Percentiles rank a stretch among this genome's conserved stretches.
Evolutionary conservation across 2,888 invertebrate genomes (phyloP).

Genomic region (Heliconius cydno): DNA sequence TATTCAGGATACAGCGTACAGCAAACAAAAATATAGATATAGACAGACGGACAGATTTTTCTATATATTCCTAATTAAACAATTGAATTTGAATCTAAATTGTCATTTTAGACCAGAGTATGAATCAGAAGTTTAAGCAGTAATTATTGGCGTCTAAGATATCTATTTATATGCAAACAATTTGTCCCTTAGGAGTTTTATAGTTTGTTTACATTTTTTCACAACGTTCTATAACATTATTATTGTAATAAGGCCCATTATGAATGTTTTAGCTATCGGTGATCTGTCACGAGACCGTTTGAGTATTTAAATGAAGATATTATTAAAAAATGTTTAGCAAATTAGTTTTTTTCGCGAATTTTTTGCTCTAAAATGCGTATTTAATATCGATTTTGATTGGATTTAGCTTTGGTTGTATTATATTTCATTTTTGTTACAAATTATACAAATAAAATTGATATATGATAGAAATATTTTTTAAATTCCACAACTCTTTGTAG

Average conservation of each 20-base stretch:
- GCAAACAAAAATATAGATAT: background rate
- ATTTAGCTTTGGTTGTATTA: background rate
- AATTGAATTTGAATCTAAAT: background rate
- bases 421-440: background rate
- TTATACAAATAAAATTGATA: background rate
- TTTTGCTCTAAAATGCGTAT: background rate
- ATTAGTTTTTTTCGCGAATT: background rate
- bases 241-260: conserved; percentile 35
- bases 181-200: conserved; percentile 54
- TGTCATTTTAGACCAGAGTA: background rate
- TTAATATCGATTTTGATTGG: background rate
- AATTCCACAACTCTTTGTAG: background rate
- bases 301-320: conserved; percentile 23
- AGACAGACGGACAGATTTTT: no score
- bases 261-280: conserved; percentile 27
- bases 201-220: conserved; percentile 54
- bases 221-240: conserved; percentile 10
- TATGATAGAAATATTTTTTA: background rate
- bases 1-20: background rate
- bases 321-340: background rate
- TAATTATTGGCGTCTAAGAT: conserved; percentile 6
- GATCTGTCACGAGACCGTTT: conserved; percentile 27
- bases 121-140: background rate
- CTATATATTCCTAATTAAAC: background rate
- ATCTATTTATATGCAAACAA: conserved; percentile 51